Base-by-base conservation (phyloP, 2,113 vertebrate species). In the Neopipo cinnamomea region DNA sequence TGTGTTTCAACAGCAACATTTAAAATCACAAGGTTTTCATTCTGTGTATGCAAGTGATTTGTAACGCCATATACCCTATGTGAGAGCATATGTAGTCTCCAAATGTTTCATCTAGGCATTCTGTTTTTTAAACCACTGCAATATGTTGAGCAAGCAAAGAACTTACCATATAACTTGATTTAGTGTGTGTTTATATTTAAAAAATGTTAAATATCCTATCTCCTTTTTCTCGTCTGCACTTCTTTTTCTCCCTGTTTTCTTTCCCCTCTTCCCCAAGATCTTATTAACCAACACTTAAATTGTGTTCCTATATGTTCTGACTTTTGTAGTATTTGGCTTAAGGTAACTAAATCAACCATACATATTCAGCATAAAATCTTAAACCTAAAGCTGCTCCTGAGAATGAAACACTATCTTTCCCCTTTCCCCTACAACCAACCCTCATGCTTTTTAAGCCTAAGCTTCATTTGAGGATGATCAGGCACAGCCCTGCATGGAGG, bases 71-170 rank as follows among this genome's bases (percentile, higher is more conserved):
- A 49, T 91, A 90, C n/a, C 80, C 88, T 93, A 20, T 46, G 59
- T 91, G 70, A 49, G 72, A 88, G 55, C 87, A 95, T 97, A 93
- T 96, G 94, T 74, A 90, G 61, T n/a, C 73, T 97, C 91, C 92
- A 96, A 97, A 93, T 96, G 94, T 59, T 93, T 96, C 92, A 81
- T 95, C 46, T 94, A 21, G 1, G 75, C 85, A 71, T 91, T 93
- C 88, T 85, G 67, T 2, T 94, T 91, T 96, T 92, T 93, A 93
- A 97, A 96, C 95, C 70, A 74, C 88, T 94, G 78, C 95, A 97
- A 77, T 93, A 88, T 93, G 94, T 94, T 93, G 70, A 95, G 66
- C 80, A 76, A 77, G 92, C 42, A 70, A 80, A 95, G 70, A 76
- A 76, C 74, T 94, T 90, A 30, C 27, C 11, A 0, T 78, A 77